Conservation (phyloP, 2,113 vertebrate genomes). For the Crotalus tigris region DNA sequence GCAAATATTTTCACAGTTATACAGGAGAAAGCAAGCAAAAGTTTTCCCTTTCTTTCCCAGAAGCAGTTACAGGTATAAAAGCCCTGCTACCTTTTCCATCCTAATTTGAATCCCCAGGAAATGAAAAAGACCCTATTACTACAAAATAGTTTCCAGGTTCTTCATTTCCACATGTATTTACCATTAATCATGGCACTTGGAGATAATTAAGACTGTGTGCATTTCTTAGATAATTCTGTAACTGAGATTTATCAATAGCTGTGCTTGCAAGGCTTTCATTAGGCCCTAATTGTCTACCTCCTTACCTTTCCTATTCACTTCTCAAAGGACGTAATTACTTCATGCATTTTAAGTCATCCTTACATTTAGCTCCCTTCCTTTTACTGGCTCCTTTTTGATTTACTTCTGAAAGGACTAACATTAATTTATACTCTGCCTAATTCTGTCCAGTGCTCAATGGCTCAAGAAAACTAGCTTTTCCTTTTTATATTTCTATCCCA, state of each 20-base stretch:
- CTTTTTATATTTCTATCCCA: neutral
- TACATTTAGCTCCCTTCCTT: slow-evolving; percentile 15
- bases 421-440: neutral
- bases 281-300: slow-evolving; percentile 48
- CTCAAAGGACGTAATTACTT: slow-evolving; percentile 37
- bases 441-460: neutral
- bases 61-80: neutral
- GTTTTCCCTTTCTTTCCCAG: neutral
- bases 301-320: slow-evolving; percentile 44
- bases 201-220: neutral
- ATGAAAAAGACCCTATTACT: too few species aligned
- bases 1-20: neutral
- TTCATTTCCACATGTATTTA: neutral
- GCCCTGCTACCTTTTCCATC: neutral
- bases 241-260: slow-evolving; percentile 42
- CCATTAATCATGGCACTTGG: neutral
- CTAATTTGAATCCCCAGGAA: neutral
- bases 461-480: neutral
- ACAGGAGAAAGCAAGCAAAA: neutral
- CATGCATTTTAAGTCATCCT: slow-evolving; percentile 31
- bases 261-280: slow-evolving; percentile 56
- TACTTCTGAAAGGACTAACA: slow-evolving; percentile 6
- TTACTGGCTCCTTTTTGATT: neutral
- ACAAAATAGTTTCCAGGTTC: neutral
- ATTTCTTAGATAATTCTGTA: slow-evolving; percentile 42